phyloP scores from a whole-genome alignment of 2,113 vertebrate genomes.

The Rhea pennata region DNA sequence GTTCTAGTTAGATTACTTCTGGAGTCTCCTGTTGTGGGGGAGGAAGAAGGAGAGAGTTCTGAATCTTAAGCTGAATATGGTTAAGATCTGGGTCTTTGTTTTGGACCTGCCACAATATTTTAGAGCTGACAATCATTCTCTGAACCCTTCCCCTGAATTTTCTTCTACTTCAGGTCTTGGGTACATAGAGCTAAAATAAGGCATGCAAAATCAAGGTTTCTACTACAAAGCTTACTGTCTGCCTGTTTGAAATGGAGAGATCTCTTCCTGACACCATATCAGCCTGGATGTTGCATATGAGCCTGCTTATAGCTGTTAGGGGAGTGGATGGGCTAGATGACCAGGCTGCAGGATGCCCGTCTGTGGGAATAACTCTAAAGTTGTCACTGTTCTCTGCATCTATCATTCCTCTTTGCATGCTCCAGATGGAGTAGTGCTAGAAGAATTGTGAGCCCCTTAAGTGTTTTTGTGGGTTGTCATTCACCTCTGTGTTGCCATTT shows the following conservation, averaged over 20 bases:
- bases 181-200: neutral
- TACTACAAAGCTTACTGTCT: neutral
- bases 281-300: neutral
- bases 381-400: neutral
- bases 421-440: neutral
- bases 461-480: neutral
- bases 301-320: neutral
- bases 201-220: neutral
- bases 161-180: neutral
- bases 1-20: neutral
- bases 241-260: neutral
- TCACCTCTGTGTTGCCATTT: neutral
- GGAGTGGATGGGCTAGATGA: neutral
- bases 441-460: neutral
- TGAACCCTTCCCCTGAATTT: neutral
- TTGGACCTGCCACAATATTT: neutral
- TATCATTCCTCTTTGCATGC: neutral
- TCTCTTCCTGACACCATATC: rapidly evolving
- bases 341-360: rapidly evolving
- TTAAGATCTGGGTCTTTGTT: neutral
- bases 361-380: neutral
- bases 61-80: neutral
- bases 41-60: neutral
- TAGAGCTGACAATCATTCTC: neutral
- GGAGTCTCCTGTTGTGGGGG: neutral